phyloP scores from a whole-genome alignment of 2,888 invertebrate genomes.

The Rapana venosa region DNA sequence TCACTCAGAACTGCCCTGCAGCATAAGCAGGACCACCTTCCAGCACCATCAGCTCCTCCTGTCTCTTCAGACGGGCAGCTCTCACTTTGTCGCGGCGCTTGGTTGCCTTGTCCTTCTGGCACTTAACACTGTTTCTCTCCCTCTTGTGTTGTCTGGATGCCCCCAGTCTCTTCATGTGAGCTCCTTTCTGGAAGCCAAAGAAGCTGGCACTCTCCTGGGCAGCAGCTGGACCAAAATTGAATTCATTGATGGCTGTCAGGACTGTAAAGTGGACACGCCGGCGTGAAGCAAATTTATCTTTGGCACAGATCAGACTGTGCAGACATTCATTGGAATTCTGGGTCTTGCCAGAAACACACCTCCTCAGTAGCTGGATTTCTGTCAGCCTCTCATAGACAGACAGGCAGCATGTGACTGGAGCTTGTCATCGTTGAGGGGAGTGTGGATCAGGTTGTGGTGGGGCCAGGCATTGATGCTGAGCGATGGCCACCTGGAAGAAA shows the following conservation, averaged over 20 bases:
- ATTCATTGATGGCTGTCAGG: not conserved
- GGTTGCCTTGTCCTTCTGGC: not conserved
- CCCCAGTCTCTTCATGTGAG: not conserved
- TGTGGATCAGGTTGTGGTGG: too few species aligned
- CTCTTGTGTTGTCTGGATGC: too few species aligned
- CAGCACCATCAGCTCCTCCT: conserved; percentile 9
- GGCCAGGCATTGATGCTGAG: too few species aligned
- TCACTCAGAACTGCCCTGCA: not conserved
- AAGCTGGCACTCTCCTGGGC: not conserved
- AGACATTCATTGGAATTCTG: not conserved
- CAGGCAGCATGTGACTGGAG: too few species aligned
- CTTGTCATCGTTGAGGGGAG: too few species aligned
- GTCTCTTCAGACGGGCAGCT: not conserved
- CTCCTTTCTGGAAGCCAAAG: not conserved
- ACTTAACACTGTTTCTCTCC: not conserved
- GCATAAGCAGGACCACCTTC: conserved; percentile 11
- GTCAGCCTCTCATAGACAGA: not conserved
- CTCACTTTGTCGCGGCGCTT: not conserved
- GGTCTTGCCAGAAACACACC: not conserved
- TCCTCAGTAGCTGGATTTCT: not conserved
- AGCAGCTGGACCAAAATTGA: not conserved
- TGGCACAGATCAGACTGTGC: not conserved
- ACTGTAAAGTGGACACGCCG: not conserved
- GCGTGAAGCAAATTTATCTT: not conserved
- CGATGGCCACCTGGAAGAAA: too few species aligned